Evolutionary conservation across 2,113 vertebrate species (phyloP), one percentile per base, ranked within the genome.

Genomic region (Xyliphius kryptos): DNA sequence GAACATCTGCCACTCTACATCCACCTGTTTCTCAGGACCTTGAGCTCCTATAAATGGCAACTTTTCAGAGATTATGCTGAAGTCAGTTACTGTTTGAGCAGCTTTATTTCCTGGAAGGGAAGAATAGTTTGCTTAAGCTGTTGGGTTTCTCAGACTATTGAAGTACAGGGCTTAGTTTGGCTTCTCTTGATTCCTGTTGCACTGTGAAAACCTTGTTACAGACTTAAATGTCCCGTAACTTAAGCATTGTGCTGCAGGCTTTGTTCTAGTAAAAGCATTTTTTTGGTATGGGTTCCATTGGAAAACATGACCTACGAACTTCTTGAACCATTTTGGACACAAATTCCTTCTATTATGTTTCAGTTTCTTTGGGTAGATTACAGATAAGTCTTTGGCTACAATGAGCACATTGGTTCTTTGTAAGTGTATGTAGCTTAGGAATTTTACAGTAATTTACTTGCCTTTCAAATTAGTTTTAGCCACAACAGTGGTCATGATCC

Each of bases 71-170:
- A 47, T 48, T 48, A 66, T 61, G 49, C 50, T 72, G 63, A 32
- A 61, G 3, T 48, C 17, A 50, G 63, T 52, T 66, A 19, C 8
- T 83, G 78, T 85, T 83, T 85, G 82, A 56, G 10, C 82, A 84
- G 81, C 82, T 79, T 83, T 40, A 19, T 63, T 74, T 81, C 78
- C 77, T 77, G 63, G 61, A 62, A 17, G 50, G 58, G 44, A 53
- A 46, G 72, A 70, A 74, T 55, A 62, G 77, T 83, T 83, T 84
- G 70, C 71, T 78, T 56, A 74, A 81, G 79, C 85, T 84, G 86
- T 70, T 81, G 53, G 9, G 67, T 74, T 82, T 86, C 83, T 75
- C 85, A 83, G 73, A 66, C 46, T 58, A 66, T 52, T 57, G 17
- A 66, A 59, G 21, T 40, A 56, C 48, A 52, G 37, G 44, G 53